Conservation (phyloP, 2,113 vertebrate species). For the Mirza zaza region DNA sequence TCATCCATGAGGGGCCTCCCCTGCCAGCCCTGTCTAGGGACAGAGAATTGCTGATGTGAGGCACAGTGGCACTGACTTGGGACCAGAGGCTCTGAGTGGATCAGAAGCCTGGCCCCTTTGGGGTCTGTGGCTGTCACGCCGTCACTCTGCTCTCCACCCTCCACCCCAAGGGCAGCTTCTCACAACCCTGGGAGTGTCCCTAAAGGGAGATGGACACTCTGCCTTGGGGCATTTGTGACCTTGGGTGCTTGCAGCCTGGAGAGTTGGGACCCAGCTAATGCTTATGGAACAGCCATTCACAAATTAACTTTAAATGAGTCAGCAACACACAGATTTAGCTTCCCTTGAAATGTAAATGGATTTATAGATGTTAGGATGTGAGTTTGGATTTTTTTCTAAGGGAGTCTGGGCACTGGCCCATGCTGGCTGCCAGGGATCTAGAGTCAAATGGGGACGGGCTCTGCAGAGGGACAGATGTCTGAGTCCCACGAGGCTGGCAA, state of each 20-base stretch:
- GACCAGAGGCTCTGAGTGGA: background rate
- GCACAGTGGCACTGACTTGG: background rate
- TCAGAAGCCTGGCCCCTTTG: no score
- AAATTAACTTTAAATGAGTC: background rate
- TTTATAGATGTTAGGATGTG: background rate
- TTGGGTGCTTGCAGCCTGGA: background rate
- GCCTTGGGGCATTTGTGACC: background rate
- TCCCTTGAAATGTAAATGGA: background rate
- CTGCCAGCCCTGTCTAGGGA: background rate
- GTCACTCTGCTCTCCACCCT: background rate
- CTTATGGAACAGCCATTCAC: background rate
- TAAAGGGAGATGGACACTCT: background rate
- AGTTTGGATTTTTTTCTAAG: background rate
- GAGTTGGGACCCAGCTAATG: background rate
- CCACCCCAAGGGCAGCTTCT: background rate
- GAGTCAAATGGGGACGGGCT: no score
- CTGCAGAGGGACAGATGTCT: accelerated
- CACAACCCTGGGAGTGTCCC: background rate
- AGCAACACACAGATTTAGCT: background rate
- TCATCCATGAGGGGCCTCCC: background rate
- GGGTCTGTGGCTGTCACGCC: background rate
- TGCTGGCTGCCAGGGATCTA: background rate
- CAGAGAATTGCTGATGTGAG: background rate
- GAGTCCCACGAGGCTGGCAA: accelerated
- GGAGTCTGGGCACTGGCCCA: background rate